Evolutionary conservation across 2,113 vertebrate species (phyloP), one percentile per base, ranked within the genome.

Genomic region (Microtus richardsoni): DNA sequence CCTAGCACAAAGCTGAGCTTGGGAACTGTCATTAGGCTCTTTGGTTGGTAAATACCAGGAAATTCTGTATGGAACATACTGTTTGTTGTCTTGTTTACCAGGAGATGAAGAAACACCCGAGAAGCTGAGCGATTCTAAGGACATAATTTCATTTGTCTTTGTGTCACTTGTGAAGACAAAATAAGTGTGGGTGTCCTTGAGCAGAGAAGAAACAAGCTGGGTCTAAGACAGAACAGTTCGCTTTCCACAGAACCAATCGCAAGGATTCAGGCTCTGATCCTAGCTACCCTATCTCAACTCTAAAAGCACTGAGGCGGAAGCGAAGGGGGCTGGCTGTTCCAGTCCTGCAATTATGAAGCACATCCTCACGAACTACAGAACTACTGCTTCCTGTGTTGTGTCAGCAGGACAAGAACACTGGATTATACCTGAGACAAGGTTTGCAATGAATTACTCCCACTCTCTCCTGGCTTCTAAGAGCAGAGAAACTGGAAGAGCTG

Each of bases 361-460:
- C 70, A 91, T 94, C 94, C 80, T 95, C 95, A 78, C 2, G 0
- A 89, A 77, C 74, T 84, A 19, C 26, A 94, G 84, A 93, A 77
- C 39, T 64, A 75, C 52, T 79, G 75, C 77, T 91, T 93, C 93
- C 91, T 93, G 49, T 88, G 80, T 75, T 90, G 71, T 94, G 77
- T 91, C 92, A 97, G 95, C 96, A 92, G 95, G 92, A 92, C 39
- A 78, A 71, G 95, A 95, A 97, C 93, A 94, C 39, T 82, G 79
- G 75, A 91, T 95, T 96, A 89, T 52, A 95, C 88, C 96, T 91
- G 89, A 96, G 80, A 58, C 4, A 21, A 49, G 60, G 84, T 80
- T 89, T 78, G 68, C 52, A 88, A 12, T 14, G 36, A 96, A 85
- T 92, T 96, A 96, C 96, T 96, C 97, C 97, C 92, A 96, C 97